A percentile compares a stretch with the other conserved stretches of the same genome.
phyloP scores from a whole-genome alignment of 2,113 vertebrate genomes.

The Hippocampus mohnikei region DNA sequence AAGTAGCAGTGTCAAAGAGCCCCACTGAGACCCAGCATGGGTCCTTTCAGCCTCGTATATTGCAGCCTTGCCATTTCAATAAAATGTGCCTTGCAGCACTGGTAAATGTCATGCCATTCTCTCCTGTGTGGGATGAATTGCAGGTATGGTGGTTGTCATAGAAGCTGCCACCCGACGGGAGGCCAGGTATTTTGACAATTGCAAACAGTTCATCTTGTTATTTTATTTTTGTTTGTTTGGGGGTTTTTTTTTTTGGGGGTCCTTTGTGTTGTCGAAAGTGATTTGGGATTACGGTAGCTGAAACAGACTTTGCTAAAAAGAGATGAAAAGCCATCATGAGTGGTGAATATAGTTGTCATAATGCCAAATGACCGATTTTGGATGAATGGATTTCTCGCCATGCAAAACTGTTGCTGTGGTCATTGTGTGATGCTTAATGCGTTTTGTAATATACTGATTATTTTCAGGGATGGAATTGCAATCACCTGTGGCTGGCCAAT shows the following conservation, averaged over 20 bases:
- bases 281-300: slow-evolving; percentile 1
- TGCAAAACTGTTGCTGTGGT: too few relatives aligned
- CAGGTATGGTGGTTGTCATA: slow-evolving; percentile 58
- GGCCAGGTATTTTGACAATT: slow-evolving; percentile 44
- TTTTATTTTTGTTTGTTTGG: slow-evolving; percentile 13
- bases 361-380: too few relatives aligned
- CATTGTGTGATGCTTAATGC: too few relatives aligned
- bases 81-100: slow-evolving; percentile 58
- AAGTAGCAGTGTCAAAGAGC: slow-evolving; percentile 58
- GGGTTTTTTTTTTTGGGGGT: too few relatives aligned
- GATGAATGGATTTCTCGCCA: too few relatives aligned
- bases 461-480: too few relatives aligned
- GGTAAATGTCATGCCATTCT: slow-evolving; percentile 75
- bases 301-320: not conserved
- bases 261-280: not conserved
- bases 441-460: too few relatives aligned
- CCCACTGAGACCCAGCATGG: slow-evolving; percentile 68
- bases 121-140: slow-evolving; percentile 66
- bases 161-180: slow-evolving; percentile 53
- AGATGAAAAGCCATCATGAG: too few relatives aligned
- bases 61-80: slow-evolving; percentile 66
- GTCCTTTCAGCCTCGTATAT: slow-evolving; percentile 69
- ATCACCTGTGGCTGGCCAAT: too few relatives aligned
- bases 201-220: slow-evolving; percentile 40
- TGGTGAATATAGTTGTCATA: not conserved